A percentile compares a stretch with the other conserved stretches of the same genome.
Evolutionary conservation across 2,113 vertebrate species (phyloP).

Genomic region (Ageneiosus marmoratus): DNA sequence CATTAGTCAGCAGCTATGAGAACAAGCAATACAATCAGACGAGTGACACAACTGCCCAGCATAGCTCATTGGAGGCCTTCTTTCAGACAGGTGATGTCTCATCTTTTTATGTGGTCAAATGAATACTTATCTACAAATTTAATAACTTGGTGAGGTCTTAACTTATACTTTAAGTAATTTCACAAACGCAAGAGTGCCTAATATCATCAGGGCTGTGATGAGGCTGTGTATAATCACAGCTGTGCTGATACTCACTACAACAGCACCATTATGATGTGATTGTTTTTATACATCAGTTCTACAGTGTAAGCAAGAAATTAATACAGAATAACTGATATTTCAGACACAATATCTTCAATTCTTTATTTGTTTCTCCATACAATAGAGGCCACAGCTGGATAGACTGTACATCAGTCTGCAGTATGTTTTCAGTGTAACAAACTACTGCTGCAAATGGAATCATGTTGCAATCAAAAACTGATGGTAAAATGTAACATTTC

Average conservation of each 20-base stretch:
- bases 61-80: conserved; percentile 59
- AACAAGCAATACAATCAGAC: conserved; percentile 70
- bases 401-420: no score
- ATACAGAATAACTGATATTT: background rate
- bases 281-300: no score
- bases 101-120: background rate
- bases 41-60: conserved; percentile 61
- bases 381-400: background rate
- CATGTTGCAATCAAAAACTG: no score
- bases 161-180: background rate
- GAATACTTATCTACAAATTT: background rate
- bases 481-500: no score
- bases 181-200: background rate
- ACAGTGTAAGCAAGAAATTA: background rate
- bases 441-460: background rate
- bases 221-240: background rate
- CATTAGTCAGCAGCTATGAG: conserved; percentile 62
- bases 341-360: background rate
- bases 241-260: background rate
- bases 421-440: no score
- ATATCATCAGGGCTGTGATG: background rate
- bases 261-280: no score
- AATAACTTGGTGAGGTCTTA: background rate
- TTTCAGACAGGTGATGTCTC: conserved; percentile 69
- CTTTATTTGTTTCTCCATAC: background rate